Conservation (phyloP, 2,113 vertebrate genomes). For the Dicentrarchus labrax region DNA sequence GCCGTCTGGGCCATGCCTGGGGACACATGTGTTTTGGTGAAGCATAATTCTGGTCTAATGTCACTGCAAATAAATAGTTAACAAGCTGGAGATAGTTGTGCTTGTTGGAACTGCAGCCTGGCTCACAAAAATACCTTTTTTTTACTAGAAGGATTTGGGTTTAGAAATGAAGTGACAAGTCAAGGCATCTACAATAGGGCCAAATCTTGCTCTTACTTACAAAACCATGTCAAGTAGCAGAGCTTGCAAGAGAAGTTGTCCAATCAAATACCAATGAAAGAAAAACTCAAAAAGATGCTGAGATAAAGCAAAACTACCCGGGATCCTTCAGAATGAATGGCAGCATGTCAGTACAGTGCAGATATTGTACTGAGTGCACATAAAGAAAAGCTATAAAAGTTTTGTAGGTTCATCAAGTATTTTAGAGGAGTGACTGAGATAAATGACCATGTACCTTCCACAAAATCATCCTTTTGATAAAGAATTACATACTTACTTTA, state of each 20-base stretch:
- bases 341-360: neutral
- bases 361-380: neutral
- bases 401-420: neutral
- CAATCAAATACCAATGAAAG: slow-evolving; percentile 47
- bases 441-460: neutral
- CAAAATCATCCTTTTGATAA: neutral
- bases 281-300: slow-evolving; percentile 37
- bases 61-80: slow-evolving; percentile 89
- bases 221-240: slow-evolving; percentile 32
- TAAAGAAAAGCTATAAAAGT: slow-evolving; percentile 2
- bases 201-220: slow-evolving; percentile 23
- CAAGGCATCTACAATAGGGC: slow-evolving; percentile 25
- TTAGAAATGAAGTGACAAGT: slow-evolving; percentile 49
- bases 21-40: slow-evolving; percentile 87
- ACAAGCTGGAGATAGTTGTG: slow-evolving; percentile 83
- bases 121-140: slow-evolving; percentile 34
- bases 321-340: slow-evolving; percentile 7
- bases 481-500: slow-evolving; percentile 1
- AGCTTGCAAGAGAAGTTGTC: slow-evolving; percentile 9
- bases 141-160: slow-evolving; percentile 35
- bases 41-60: slow-evolving; percentile 84
- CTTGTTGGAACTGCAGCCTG: slow-evolving; percentile 51
- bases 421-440: neutral
- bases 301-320: slow-evolving; percentile 31
- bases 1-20: slow-evolving; percentile 77